Conservation (phyloP, 2,797 vertebrate species). For the Enteromius mattozi region DNA sequence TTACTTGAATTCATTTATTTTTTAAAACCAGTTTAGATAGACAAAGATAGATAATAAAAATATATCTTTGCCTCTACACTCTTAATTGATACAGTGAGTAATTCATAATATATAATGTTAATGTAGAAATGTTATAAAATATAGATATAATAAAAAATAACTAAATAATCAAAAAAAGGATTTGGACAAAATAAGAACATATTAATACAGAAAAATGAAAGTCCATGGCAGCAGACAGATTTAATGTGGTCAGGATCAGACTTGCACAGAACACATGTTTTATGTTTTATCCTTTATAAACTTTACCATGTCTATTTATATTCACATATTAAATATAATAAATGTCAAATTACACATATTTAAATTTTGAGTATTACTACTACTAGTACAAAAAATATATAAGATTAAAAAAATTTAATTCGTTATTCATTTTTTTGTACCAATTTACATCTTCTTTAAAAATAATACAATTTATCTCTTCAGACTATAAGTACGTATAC, state of each 20-base stretch:
- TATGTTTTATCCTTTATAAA: neutral
- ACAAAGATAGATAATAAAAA: neutral
- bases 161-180: neutral
- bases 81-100: neutral
- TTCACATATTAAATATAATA: neutral
- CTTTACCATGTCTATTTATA: neutral
- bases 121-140: neutral
- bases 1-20: neutral
- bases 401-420: neutral
- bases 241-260: constrained; percentile 4
- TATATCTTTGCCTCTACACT: neutral
- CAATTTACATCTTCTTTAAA: constrained; percentile 9
- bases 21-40: neutral
- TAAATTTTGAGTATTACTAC: neutral
- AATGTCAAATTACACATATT: neutral
- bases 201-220: neutral
- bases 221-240: neutral
- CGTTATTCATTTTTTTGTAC: neutral
- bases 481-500: neutral
- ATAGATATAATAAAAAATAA: neutral
- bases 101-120: neutral
- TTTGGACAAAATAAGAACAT: neutral
- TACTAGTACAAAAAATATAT: neutral
- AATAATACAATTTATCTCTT: neutral
- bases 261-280: neutral